Evolutionary conservation across 2,113 vertebrate genomes (phyloP).

Genomic region (Microtus oregoni): DNA sequence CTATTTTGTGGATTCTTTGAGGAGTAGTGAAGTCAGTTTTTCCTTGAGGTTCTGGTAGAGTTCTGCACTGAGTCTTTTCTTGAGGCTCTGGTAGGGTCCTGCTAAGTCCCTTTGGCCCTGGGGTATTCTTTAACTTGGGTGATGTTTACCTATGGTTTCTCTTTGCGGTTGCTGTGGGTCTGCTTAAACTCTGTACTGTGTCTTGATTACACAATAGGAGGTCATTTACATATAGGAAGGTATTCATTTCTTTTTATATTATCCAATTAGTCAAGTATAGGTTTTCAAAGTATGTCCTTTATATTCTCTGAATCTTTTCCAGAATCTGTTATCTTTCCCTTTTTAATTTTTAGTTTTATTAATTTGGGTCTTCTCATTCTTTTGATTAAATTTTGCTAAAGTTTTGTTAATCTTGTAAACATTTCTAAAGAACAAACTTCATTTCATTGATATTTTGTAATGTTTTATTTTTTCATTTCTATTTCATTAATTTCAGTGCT

Average conservation of each 20-base stretch:
- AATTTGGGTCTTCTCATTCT: neutral
- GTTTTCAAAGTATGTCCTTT: neutral
- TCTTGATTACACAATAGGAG: neutral
- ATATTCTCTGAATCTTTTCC: neutral
- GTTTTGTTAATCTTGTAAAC: neutral
- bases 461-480: neutral
- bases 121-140: neutral
- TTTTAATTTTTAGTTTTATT: neutral
- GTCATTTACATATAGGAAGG: neutral
- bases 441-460: neutral
- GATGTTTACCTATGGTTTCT: neutral
- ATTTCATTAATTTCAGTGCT: neutral
- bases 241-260: neutral
- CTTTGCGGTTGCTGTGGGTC: neutral
- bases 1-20: neutral
- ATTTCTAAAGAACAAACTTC: neutral
- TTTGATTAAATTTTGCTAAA: neutral
- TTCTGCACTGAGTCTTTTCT: neutral
- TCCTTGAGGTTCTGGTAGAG: neutral
- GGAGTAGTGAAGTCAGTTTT: neutral
- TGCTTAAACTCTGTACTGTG: neutral
- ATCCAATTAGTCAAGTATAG: neutral
- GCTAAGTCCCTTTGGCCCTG: neutral
- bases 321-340: neutral
- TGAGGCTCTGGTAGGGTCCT: neutral